A percentile compares a stretch with the other conserved stretches of the same genome.
Conservation (phyloP, 2,797 vertebrate genomes). For the Danio tinwini region DNA sequence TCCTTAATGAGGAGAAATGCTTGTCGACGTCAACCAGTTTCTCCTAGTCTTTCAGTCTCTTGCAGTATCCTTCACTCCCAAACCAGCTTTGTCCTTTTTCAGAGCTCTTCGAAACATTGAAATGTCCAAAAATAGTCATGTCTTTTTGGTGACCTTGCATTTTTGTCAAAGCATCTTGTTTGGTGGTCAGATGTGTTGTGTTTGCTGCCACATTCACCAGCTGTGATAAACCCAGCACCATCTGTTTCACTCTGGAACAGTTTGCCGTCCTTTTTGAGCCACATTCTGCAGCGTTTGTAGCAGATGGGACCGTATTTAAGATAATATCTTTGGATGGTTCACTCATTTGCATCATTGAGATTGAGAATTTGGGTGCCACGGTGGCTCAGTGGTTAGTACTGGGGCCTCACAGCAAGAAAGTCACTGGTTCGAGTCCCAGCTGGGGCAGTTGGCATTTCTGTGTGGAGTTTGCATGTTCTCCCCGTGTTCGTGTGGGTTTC, state of each 20-base stretch:
- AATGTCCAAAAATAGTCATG: not conserved
- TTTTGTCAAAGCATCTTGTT: not conserved
- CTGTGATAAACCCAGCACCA: constrained; percentile 33
- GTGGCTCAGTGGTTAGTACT: too few species aligned
- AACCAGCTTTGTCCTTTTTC: not conserved
- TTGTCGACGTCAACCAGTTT: constrained; percentile 3
- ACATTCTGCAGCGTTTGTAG: not conserved
- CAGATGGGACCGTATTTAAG: constrained; percentile 2
- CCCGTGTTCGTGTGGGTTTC: too few species aligned
- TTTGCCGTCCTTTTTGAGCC: not conserved
- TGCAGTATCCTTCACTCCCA: not conserved
- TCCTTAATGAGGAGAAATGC: constrained; percentile 37
- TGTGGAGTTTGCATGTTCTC: too few species aligned
- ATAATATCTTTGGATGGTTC: not conserved
- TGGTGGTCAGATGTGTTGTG: constrained; percentile 13
- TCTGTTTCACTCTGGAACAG: constrained; percentile 25
- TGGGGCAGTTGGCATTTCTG: too few species aligned
- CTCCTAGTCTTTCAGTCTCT: constrained; percentile 5
- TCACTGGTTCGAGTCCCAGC: too few species aligned
- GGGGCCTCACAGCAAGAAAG: too few species aligned
- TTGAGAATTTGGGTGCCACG: too few species aligned
- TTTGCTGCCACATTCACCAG: constrained; percentile 8
- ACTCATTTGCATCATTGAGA: not conserved
- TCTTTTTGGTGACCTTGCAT: constrained; percentile 16
- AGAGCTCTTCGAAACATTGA: not conserved